Conservation (phyloP, 2,113 vertebrate genomes). For the Geococcyx californianus region DNA sequence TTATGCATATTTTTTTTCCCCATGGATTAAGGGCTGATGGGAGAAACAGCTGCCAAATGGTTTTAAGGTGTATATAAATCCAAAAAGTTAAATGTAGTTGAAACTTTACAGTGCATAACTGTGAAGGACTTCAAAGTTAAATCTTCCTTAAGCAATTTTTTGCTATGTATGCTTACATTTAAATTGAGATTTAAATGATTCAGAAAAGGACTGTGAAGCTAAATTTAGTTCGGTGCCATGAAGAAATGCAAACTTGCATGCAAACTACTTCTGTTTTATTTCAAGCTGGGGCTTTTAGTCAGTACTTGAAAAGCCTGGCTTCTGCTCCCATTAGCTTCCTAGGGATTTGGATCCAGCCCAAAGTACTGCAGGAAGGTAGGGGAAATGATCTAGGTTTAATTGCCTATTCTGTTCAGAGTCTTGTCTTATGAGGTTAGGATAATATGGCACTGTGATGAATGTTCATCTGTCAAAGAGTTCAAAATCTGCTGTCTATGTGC, state of each 20-base stretch:
- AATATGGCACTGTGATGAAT: constrained; percentile 17
- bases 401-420: background rate
- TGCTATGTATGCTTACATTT: background rate
- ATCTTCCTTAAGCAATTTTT: background rate
- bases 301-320: constrained; percentile 26
- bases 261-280: constrained; percentile 35
- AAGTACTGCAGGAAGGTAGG: constrained; percentile 1
- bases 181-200: background rate
- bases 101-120: background rate
- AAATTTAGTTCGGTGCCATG: constrained; percentile 9
- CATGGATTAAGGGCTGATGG: background rate
- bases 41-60: background rate
- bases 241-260: constrained; percentile 22
- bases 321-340: constrained; percentile 18
- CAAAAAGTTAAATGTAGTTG: background rate
- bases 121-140: background rate
- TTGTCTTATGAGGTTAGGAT: background rate
- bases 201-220: background rate
- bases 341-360: constrained; percentile 45
- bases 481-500: background rate
- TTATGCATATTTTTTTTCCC: background rate
- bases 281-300: constrained; percentile 10
- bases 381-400: constrained; percentile 17
- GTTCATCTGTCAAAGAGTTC: constrained; percentile 19
- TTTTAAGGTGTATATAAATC: background rate